These are phyloP conservation scores for Anoncus sp. DNA, from an alignment of 2,888 invertebrate genomes.

Conservation along the genomic window DNA sequence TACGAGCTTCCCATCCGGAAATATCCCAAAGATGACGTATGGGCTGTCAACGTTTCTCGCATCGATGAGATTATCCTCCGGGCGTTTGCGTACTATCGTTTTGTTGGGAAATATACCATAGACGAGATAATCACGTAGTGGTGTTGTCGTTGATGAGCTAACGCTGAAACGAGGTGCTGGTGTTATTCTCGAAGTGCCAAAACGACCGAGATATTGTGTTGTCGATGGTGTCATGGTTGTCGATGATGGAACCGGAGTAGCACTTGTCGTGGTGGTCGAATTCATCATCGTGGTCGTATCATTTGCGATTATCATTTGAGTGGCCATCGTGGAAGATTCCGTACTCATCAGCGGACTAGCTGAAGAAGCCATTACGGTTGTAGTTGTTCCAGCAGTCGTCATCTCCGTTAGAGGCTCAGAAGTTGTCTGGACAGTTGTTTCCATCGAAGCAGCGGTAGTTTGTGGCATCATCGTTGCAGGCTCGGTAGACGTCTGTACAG, in stretches of 20 bases:
- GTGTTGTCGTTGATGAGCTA: constrained; percentile 79
- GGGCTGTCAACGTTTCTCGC: constrained; percentile 89
- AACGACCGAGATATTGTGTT: constrained; percentile 74
- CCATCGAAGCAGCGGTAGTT: constrained; percentile 35
- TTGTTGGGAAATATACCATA: constrained; percentile 92
- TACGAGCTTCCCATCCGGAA: constrained; percentile 91
- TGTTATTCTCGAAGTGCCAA: constrained; percentile 75
- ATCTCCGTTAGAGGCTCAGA: constrained; percentile 55
- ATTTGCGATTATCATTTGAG: constrained; percentile 59
- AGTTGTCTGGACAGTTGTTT: constrained; percentile 39
- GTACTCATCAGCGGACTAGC: constrained; percentile 72
- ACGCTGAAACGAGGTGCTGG: constrained; percentile 77
- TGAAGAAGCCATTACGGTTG: constrained; percentile 63
- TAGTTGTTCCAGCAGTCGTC: constrained; percentile 26
- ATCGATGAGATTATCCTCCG: constrained; percentile 88
- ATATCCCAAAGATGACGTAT: constrained; percentile 90
- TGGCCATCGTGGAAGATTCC: constrained; percentile 56
- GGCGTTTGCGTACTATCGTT: constrained; percentile 91
- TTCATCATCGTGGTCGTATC: constrained; percentile 71
- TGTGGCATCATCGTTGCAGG: constrained; percentile 51
- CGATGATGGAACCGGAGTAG: constrained; percentile 81
- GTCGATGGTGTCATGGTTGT: constrained; percentile 79
- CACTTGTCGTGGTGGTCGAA: constrained; percentile 82
- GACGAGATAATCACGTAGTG: constrained; percentile 89
- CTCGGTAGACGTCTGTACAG: no score